Base-by-base conservation (phyloP, 2,888 invertebrate species). In the Epicampocera succincta region DNA sequence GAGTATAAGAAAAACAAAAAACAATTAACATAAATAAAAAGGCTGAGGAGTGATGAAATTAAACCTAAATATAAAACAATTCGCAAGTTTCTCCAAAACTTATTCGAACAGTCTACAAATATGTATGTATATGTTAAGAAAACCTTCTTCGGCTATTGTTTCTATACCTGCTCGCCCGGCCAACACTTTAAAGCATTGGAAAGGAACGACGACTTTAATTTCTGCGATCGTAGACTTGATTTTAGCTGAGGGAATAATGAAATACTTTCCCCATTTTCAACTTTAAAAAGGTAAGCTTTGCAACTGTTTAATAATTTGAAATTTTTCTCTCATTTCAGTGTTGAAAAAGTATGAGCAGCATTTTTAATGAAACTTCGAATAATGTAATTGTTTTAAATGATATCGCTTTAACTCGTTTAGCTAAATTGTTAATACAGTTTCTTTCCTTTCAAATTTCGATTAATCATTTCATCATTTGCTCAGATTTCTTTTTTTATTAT, bases 281-380 rank as follows among this genome's bases (percentile, higher is more conserved):
- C 15, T 17, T 38, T n/a, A 52, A 38, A 29, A 15, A 82, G 82
- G 82, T 82, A 82, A 82, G 82, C 29, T 12, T 63, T 66, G 15
- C 11, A 65, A 58, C 29, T 66, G 74, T 56, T 61, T 56, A 78
- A 61, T 82, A 82, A 78, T 71, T 52, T 74, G 15, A 48, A 54
- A 69, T 68, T 65, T 81, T 82, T 82, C 46, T 82, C 54, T 75
- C 52, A 66, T 82, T 82, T 82, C 82, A 82, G 82, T 40, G 46
- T 19, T 38, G 8, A 25, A 17, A 29, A 72, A 33, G 11, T 52
- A 29, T 46, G n/a, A 52, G 29, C 60, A 52, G 29, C 60, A 40
- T 61, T 61, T 54, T 46, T 38, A 71, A 68, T 17, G 58, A 68
- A 56, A 33, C 50, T 66, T 66, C 46, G 29, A 42, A 60, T 40